A percentile compares a stretch with the other conserved stretches of the same genome.
phyloP scores from a whole-genome alignment of 2,113 vertebrate species.

The Petrocephalus microphthalmus region DNA sequence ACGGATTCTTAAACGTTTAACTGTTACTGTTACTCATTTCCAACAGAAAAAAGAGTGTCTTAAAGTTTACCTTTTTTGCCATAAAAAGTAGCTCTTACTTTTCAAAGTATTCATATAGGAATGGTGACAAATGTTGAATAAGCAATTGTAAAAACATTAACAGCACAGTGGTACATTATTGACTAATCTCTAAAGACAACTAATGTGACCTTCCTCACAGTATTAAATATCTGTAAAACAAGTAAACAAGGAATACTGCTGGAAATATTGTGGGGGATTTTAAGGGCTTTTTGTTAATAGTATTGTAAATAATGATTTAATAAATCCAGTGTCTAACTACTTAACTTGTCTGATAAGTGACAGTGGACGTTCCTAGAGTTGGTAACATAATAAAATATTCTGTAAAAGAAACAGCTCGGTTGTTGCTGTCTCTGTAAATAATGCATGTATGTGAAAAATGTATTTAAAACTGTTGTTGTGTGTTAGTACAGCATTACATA shows the following conservation, averaged over 20 bases:
- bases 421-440: not conserved
- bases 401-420: not conserved
- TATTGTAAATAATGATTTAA: conserved; percentile 68
- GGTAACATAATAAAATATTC: conserved; percentile 20
- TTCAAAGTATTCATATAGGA: not conserved
- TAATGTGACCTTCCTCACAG: not conserved
- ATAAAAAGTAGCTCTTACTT: not conserved
- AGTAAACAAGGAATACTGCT: not conserved
- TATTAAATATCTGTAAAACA: conserved; percentile 2
- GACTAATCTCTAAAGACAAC: conserved; percentile 7
- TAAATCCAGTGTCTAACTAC: conserved; percentile 39
- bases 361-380: conserved; percentile 8
- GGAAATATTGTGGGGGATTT: not conserved
- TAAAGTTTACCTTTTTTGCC: conserved; percentile 1
- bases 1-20: not conserved
- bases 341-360: conserved; percentile 19
- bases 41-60: conserved; percentile 9
- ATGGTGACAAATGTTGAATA: not conserved
- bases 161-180: not conserved
- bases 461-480: not conserved
- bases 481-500: not conserved
- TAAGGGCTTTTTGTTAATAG: conserved; percentile 42
- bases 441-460: not conserved
- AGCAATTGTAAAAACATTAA: not conserved
- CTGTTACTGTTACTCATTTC: not conserved